Conservation (phyloP, 2,797 vertebrate species). For the Micropoecilia bifurca region DNA sequence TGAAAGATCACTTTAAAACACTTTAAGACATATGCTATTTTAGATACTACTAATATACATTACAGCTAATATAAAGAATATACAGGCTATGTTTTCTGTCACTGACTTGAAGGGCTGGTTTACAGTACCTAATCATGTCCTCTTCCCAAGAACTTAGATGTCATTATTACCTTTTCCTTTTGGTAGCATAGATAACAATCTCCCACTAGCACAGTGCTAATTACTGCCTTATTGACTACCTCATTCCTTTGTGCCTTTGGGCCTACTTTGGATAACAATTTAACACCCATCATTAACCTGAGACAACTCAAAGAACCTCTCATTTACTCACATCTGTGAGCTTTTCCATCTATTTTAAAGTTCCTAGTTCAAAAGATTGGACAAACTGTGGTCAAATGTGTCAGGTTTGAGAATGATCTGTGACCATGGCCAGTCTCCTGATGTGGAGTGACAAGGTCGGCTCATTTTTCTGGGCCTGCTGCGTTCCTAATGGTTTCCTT, state of each 20-base stretch:
- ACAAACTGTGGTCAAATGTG: constrained; percentile 66
- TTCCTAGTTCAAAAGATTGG: constrained; percentile 75
- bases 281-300: constrained; percentile 46
- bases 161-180: not conserved
- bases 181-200: not conserved
- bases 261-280: constrained; percentile 66
- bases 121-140: not conserved
- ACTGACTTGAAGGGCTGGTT: not conserved
- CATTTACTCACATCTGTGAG: constrained; percentile 53
- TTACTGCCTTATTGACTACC: constrained; percentile 47
- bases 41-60: not conserved
- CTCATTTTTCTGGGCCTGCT: constrained; percentile 81
- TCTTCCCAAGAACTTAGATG: not conserved
- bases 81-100: not conserved
- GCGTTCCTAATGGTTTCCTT: constrained; percentile 78
- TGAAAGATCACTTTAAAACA: not conserved
- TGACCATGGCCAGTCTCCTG: constrained; percentile 64
- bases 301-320: constrained; percentile 37
- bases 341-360: constrained; percentile 62
- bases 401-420: constrained; percentile 61
- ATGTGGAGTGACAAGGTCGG: constrained; percentile 75
- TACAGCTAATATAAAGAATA: not conserved
- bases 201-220: constrained; percentile 9
- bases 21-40: not conserved
- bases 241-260: constrained; percentile 52